phyloP scores from a whole-genome alignment of 1,140 invertebrate species.

The Portunus trituberculatus region DNA sequence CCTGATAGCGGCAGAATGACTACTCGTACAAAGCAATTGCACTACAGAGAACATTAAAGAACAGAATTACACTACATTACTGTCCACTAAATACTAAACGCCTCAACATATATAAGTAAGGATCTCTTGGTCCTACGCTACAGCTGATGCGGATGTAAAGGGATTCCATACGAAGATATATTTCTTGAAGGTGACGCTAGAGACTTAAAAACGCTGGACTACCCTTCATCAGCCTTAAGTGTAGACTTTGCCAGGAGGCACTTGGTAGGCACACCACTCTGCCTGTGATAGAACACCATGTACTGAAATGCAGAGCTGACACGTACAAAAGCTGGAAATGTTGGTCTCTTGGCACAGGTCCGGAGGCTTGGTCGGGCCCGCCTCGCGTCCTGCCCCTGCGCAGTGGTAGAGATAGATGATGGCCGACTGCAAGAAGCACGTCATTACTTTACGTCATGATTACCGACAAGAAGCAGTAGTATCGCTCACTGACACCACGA shows the following conservation, averaged over 20 bases:
- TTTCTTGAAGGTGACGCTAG: background rate
- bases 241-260: constrained; percentile 26
- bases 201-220: background rate
- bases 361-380: background rate
- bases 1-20: background rate
- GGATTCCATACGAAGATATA: background rate
- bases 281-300: background rate
- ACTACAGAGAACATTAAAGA: background rate
- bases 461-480: background rate
- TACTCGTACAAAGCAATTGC: background rate
- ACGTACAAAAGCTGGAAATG: background rate
- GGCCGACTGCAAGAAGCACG: background rate
- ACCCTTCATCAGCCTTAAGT: constrained; percentile 25
- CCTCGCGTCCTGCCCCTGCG: background rate
- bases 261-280: constrained; percentile 40
- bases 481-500: background rate
- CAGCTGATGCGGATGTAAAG: background rate
- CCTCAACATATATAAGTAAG: background rate
- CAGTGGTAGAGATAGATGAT: background rate
- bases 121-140: background rate
- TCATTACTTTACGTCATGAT: background rate
- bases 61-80: constrained; percentile 23
- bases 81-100: background rate
- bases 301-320: constrained; percentile 30
- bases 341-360: background rate